Percentiles rank a stretch among this genome's conserved stretches.
Conservation (phyloP, 2,888 invertebrate genomes). For the Drosophila nigricruria region DNA sequence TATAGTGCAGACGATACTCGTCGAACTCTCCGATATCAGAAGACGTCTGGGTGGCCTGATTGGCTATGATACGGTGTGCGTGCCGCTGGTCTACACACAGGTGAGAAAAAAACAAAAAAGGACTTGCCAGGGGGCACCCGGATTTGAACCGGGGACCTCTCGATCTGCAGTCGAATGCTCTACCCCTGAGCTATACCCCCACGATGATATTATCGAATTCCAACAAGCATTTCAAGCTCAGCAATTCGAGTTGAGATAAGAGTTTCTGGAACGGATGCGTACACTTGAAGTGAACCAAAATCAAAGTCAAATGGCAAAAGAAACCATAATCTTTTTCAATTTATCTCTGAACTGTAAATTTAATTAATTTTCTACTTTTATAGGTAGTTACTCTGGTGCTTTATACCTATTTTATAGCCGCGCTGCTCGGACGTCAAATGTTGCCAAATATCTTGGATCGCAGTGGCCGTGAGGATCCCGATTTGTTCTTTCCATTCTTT, state of each 20-base stretch:
- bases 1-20: slow-evolving; percentile 95
- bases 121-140: slow-evolving; percentile 39
- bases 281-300: slow-evolving; percentile 1
- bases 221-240: slow-evolving; percentile 1
- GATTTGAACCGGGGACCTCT: slow-evolving; percentile 77
- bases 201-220: not conserved
- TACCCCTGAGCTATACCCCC: slow-evolving; percentile 80
- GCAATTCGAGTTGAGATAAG: slow-evolving; percentile 27
- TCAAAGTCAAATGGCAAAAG: not conserved
- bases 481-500: slow-evolving; percentile 96
- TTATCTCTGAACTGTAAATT: slow-evolving; percentile 12
- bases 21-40: slow-evolving; percentile 95
- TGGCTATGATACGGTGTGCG: slow-evolving; percentile 96
- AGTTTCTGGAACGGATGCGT: slow-evolving; percentile 23
- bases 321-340: slow-evolving; percentile 9
- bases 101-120: slow-evolving; percentile 85
- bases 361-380: slow-evolving; percentile 3
- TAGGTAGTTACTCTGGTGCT: slow-evolving; percentile 97
- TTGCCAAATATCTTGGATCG: slow-evolving; percentile 87
- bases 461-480: slow-evolving; percentile 88
- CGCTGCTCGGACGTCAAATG: slow-evolving; percentile 94
- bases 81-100: slow-evolving; percentile 96
- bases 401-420: slow-evolving; percentile 96
- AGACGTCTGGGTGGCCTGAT: slow-evolving; percentile 93
- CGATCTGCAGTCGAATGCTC: slow-evolving; percentile 81